These are phyloP conservation scores for Nesidiocoris tenuis DNA, from an alignment of 2,888 invertebrate species.

Conservation along the genomic window DNA sequence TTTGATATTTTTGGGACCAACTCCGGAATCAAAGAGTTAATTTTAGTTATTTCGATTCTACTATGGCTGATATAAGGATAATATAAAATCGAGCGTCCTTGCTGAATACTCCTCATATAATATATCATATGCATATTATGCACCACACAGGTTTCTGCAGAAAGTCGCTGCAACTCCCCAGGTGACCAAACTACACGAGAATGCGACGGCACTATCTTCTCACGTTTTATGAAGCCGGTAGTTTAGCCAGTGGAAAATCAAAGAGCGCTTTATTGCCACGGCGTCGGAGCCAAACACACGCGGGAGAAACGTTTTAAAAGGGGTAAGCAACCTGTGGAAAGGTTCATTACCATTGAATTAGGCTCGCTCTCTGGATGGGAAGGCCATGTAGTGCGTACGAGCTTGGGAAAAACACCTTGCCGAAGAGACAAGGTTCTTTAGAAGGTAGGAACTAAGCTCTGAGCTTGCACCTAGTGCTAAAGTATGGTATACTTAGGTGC, in stretches of 20 bases:
- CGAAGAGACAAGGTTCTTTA: too few species aligned
- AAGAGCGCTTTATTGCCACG: slow-evolving; percentile 4
- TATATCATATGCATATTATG: too few species aligned
- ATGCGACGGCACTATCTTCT: neutral
- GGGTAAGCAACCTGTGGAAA: slow-evolving; percentile 9
- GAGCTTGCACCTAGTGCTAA: neutral
- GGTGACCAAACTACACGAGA: neutral
- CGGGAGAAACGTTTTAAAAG: neutral
- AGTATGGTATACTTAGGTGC: neutral
- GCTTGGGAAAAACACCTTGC: neutral
- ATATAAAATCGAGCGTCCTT: too few species aligned
- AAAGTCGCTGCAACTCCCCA: too few species aligned
- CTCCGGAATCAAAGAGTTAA: too few species aligned
- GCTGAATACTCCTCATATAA: too few species aligned
- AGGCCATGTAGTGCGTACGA: neutral
- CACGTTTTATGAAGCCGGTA: slow-evolving; percentile 15
- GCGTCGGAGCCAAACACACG: neutral
- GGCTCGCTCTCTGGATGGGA: neutral
- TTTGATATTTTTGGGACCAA: too few species aligned
- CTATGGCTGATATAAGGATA: too few species aligned
- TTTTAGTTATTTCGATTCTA: too few species aligned
- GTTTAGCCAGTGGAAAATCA: neutral
- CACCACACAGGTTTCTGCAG: too few species aligned
- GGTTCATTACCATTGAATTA: slow-evolving; percentile 32
- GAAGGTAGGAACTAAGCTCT: neutral